Evolutionary conservation across 2,797 vertebrate species (phyloP).

Genomic region (Mycteria americana): DNA sequence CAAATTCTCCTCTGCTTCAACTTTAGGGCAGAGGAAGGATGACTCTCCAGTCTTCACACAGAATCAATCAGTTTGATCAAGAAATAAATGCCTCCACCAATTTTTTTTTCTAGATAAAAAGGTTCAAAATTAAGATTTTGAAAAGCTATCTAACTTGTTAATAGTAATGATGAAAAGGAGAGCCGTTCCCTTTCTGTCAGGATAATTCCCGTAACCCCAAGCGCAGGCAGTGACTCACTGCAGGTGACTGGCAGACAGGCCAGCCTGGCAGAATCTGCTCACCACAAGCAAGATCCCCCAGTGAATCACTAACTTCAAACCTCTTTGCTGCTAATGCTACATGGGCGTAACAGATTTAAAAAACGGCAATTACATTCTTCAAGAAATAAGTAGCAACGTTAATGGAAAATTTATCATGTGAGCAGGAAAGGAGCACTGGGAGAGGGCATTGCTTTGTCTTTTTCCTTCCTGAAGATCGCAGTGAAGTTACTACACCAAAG

Average conservation of each 20-base stretch:
- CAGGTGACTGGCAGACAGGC: background rate
- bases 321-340: background rate
- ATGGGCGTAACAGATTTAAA: rapidly evolving
- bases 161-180: background rate
- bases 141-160: background rate
- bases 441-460: background rate
- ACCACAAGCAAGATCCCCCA: background rate
- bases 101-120: background rate
- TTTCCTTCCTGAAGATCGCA: background rate
- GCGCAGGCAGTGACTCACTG: background rate
- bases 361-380: background rate
- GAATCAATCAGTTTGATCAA: background rate
- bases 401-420: background rate
- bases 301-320: background rate
- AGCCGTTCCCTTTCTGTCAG: background rate
- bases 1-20: background rate
- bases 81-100: background rate
- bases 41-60: background rate
- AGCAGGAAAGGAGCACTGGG: background rate
- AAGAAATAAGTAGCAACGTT: background rate
- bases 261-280: background rate
- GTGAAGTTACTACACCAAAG: background rate
- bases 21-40: background rate
- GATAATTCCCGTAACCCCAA: background rate
- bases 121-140: background rate